Evolutionary conservation across 2,888 invertebrate species (phyloP), one percentile per base, ranked within the genome.

Genomic region (Drosophila cognata): DNA sequence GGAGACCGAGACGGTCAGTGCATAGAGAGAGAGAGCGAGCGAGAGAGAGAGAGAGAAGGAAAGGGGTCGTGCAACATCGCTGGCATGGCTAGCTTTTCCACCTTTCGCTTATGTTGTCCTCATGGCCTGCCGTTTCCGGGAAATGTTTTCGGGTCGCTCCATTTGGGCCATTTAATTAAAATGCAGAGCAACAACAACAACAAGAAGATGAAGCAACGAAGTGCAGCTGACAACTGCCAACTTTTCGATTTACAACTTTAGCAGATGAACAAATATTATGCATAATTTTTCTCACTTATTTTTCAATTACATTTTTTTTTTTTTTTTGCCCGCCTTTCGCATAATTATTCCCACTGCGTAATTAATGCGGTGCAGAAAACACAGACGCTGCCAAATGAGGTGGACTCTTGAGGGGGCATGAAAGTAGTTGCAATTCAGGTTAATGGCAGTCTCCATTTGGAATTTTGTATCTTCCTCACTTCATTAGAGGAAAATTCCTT

Each of bases 101-200:
- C 69, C 84, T 76, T 60, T 41, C 58, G 72, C 65, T 63, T 75
- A 64, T 75, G 77, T 58, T 74, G 73, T 57, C 70, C 74, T 74
- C 68, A 81, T 78, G 63, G 79, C 67, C 67, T 78, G 74, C 73
- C 79, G 59, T 65, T 81, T 72, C 64, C 68, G 70, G 31, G 25
- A 66, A 41, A 50, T 60, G 35, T 31, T 77, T 81, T 72, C 77
- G 76, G 80, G 56, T 80, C 59, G 71, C 64, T 67, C 65, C 78
- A 71, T 77, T 79, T 52, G 52, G 48, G 61, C 61, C 69, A 66
- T 86, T 79, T 84, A 88, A 86, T 85, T 86, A 79, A 84, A 86
- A 84, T 78, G 78, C 84, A 77, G 61, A 52, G 55, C 46, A 56
- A 38, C 56, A 35, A 35, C 18, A 28, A 31, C 31, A 21, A 33